These are phyloP conservation scores for Amia ocellicauda DNA, from an alignment of 2,113 vertebrate genomes.

Conservation along the genomic window DNA sequence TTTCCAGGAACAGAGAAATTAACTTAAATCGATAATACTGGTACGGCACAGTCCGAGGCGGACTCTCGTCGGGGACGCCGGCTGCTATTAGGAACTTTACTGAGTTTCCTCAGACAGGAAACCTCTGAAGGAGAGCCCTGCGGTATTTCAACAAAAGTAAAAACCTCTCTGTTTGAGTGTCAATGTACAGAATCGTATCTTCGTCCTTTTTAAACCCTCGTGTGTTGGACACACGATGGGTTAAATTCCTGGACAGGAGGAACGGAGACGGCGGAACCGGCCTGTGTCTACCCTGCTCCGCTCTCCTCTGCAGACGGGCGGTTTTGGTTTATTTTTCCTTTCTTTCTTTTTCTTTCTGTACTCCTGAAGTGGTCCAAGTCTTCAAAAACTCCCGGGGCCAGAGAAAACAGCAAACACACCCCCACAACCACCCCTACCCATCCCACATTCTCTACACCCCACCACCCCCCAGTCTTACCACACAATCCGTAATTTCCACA, in stretches of 20 bases:
- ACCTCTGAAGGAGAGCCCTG: slow-evolving; percentile 31
- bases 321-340: no score
- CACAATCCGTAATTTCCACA: not conserved
- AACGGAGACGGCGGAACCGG: no score
- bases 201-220: slow-evolving; percentile 52
- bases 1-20: no score
- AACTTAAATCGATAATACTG: no score
- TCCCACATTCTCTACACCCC: not conserved
- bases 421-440: not conserved
- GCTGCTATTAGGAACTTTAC: slow-evolving; percentile 60
- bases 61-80: no score
- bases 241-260: not conserved
- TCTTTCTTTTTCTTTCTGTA: slow-evolving; percentile 23
- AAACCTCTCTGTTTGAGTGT: slow-evolving; percentile 32
- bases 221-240: slow-evolving; percentile 19
- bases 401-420: not conserved
- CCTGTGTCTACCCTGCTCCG: no score
- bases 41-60: no score
- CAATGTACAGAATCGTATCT: slow-evolving; percentile 50
- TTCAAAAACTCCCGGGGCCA: not conserved
- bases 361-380: not conserved
- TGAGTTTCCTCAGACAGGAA: slow-evolving; percentile 15
- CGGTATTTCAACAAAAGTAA: slow-evolving; percentile 26
- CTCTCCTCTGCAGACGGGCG: no score
- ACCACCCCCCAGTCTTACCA: not conserved